Evolutionary conservation across 1,140 invertebrate genomes (phyloP), one percentile per base, ranked within the genome.

Genomic region (Temnothorax curvispinosus): DNA sequence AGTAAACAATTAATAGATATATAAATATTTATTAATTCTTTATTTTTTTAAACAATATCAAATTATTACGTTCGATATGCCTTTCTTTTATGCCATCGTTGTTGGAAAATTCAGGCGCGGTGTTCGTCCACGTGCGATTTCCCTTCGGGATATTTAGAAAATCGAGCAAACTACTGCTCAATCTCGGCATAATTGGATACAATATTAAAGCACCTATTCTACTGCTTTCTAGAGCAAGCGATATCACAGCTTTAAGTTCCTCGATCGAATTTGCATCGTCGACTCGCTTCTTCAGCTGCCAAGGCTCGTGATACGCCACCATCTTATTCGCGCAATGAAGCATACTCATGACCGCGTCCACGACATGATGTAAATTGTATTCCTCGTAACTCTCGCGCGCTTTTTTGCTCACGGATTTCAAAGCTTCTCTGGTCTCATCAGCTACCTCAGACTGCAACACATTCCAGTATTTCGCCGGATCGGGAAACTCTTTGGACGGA

Each of bases 271-370:
- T 93, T 0, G 92, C 88, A 58, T 95, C 90, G 87, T 96, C 96
- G 3, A 54, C 58, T 64, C 92, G 86, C 89, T 97, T 97, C n/a
- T 95, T 96, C 65, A 99, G 95, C 88, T 97, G 96, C 99, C 99
- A 99, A 0, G 99, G 99, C 94, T 98, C 97, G 80, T 97, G 96
- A 7, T 97, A 95, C 90, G 99, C 97, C 87, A 99, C 97, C 96
- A 99, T 98, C 85, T 96, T 95, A 96, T 99, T 99, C 1, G 98
- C 97, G 44, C 96, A 94, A 92, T 97, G 97, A 9, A 99, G 94
- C 4, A 96, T 96, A 38, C 95, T 94, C 94, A 99, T 98, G 0
- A 98, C 96, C 0, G 95, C 94, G 92, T 99, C 98, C 0, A 98
- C 96, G 0, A 96, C 98, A 94, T 97, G 97, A 95, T 99, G 98